Evolutionary conservation across 2,888 invertebrate genomes (phyloP).

Genomic region (Tachystola acroxantha): DNA sequence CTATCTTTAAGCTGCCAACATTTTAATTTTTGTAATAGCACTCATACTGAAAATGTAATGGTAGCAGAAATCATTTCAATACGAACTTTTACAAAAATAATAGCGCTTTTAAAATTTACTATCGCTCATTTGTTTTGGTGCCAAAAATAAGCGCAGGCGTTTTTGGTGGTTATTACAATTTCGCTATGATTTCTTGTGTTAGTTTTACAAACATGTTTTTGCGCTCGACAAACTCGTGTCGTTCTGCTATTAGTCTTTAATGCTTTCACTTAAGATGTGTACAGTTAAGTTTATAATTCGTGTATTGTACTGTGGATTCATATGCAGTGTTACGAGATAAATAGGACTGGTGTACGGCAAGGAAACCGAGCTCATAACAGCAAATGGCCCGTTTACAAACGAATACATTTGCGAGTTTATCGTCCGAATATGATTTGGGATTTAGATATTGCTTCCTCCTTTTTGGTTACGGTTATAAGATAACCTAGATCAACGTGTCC

Average conservation of each 20-base stretch:
- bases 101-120: conserved; percentile 34
- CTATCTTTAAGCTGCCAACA: conserved; percentile 3
- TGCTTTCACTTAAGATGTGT: neutral
- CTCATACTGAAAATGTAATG: conserved; percentile 1
- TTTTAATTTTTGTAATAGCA: conserved; percentile 3
- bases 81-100: neutral
- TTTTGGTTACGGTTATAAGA: conserved; percentile 14
- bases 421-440: conserved; percentile 39
- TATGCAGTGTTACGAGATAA: conserved; percentile 39
- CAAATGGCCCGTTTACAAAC: conserved; percentile 55
- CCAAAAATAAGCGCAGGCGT: conserved; percentile 40
- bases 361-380: conserved; percentile 47
- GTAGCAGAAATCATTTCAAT: conserved; percentile 7
- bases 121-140: conserved; percentile 49
- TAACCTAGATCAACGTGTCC: conserved; percentile 1
- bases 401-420: conserved; percentile 55
- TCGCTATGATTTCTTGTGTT: conserved; percentile 43
- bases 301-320: neutral
- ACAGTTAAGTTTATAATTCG: neutral
- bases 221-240: conserved; percentile 3
- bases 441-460: conserved; percentile 27
- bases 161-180: conserved; percentile 30
- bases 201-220: conserved; percentile 21
- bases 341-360: conserved; percentile 37
- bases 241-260: neutral